phyloP scores from a whole-genome alignment of 2,113 vertebrate genomes.

The Semicossyphus pulcher region DNA sequence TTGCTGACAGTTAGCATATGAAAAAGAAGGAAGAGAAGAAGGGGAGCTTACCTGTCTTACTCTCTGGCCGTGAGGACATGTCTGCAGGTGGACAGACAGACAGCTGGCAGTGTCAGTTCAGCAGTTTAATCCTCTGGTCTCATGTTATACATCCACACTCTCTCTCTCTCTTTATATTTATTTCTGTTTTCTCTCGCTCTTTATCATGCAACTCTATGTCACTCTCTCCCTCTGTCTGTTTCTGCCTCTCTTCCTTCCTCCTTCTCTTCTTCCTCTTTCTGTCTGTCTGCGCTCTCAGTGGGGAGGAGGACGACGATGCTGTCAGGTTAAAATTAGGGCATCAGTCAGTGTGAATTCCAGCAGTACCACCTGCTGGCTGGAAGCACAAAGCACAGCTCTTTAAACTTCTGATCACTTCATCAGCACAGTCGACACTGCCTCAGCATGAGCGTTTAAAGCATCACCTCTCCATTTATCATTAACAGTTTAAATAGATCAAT shows the following conservation, averaged over 20 bases:
- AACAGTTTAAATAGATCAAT: too few species aligned
- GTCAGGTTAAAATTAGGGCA: not conserved
- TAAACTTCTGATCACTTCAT: not conserved
- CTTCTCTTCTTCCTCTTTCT: conserved; percentile 44
- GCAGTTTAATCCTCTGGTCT: not conserved
- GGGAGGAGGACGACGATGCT: not conserved
- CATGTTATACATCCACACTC: not conserved
- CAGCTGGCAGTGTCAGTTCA: not conserved
- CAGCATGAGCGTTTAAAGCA: too few species aligned
- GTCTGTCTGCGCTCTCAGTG: not conserved
- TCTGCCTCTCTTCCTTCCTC: conserved; percentile 12
- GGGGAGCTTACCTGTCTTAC: conserved; percentile 56
- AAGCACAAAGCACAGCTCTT: not conserved
- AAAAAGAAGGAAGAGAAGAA: not conserved
- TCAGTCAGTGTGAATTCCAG: not conserved
- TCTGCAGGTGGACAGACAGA: conserved; percentile 2
- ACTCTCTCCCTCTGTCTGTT: not conserved
- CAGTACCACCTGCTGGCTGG: conserved; percentile 28
- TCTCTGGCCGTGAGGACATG: conserved; percentile 64
- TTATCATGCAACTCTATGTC: not conserved
- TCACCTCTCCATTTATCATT: too few species aligned
- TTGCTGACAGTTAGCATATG: conserved; percentile 7
- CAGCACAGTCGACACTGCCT: too few species aligned
- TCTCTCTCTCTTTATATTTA: not conserved
- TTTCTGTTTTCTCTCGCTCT: not conserved